Evolutionary conservation across 2,113 vertebrate species (phyloP).

Genomic region (Arvicanthis niloticus): DNA sequence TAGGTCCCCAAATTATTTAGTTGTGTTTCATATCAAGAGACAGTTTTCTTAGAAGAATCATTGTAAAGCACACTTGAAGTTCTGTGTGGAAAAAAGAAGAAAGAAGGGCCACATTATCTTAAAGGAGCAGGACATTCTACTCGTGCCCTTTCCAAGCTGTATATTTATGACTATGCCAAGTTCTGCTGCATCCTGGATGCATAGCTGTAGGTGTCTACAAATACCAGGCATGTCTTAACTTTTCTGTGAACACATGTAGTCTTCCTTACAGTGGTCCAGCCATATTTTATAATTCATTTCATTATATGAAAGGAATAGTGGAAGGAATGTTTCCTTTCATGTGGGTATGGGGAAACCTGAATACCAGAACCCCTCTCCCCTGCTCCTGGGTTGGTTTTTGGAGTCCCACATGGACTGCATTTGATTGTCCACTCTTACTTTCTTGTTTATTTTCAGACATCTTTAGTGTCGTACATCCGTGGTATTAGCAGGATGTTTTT

Average conservation of each 20-base stretch:
- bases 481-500: neutral
- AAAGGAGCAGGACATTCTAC: neutral
- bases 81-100: neutral
- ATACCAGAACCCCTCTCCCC: neutral
- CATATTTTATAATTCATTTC: conserved; percentile 43
- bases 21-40: conserved; percentile 28
- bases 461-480: neutral
- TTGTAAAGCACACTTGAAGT: neutral
- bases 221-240: neutral
- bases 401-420: neutral
- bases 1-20: conserved; percentile 20
- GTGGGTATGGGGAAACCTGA: neutral
- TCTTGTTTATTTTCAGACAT: neutral
- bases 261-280: conserved; percentile 28
- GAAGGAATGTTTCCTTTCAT: neutral
- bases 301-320: neutral
- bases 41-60: neutral
- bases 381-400: neutral
- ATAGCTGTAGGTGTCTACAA: neutral
- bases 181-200: neutral
- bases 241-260: neutral
- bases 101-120: neutral
- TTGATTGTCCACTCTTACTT: neutral
- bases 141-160: neutral
- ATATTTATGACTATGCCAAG: neutral